A percentile compares a stretch with the other conserved stretches of the same genome.
phyloP scores from a whole-genome alignment of 2,888 invertebrate genomes.

The Nomada ferruginata region DNA sequence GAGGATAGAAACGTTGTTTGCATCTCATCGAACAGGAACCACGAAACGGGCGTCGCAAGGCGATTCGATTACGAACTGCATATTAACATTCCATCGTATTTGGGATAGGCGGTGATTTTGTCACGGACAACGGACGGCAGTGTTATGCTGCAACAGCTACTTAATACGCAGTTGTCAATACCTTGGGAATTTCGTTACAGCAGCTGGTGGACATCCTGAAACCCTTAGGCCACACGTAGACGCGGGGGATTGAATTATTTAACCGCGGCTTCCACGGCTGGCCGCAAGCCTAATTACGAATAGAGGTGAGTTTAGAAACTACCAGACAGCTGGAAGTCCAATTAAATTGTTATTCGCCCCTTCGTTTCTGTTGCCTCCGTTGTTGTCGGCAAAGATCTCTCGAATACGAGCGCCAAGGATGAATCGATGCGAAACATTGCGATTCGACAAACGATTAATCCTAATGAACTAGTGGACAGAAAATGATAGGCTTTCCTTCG shows the following conservation, averaged over 20 bases:
- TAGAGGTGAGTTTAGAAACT: conserved; percentile 63
- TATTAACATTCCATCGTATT: not conserved
- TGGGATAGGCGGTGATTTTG: conserved; percentile 25
- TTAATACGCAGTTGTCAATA: conserved; percentile 54
- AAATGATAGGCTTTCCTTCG: not conserved
- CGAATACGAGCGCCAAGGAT: not conserved
- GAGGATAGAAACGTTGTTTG: not conserved
- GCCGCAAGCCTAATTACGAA: conserved; percentile 69
- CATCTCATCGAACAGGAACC: not conserved
- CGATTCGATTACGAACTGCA: not conserved
- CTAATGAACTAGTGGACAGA: not conserved
- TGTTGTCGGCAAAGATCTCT: conserved; percentile 12
- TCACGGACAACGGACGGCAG: conserved; percentile 15
- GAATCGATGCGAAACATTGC: not conserved
- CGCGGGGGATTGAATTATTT: conserved; percentile 66
- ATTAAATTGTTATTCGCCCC: conserved; percentile 66
- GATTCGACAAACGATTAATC: not conserved
- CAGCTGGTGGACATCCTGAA: conserved; percentile 39
- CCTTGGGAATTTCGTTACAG: conserved; percentile 53
- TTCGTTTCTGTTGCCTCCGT: conserved; percentile 30
- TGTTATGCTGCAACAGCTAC: conserved; percentile 9
- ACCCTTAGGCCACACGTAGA: conserved; percentile 54
- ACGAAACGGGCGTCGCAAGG: not conserved
- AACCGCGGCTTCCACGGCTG: conserved; percentile 58
- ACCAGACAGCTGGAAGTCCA: conserved; percentile 49